Conservation (phyloP, 2,888 invertebrate genomes). For the Caenorhabditis doughertyi region DNA sequence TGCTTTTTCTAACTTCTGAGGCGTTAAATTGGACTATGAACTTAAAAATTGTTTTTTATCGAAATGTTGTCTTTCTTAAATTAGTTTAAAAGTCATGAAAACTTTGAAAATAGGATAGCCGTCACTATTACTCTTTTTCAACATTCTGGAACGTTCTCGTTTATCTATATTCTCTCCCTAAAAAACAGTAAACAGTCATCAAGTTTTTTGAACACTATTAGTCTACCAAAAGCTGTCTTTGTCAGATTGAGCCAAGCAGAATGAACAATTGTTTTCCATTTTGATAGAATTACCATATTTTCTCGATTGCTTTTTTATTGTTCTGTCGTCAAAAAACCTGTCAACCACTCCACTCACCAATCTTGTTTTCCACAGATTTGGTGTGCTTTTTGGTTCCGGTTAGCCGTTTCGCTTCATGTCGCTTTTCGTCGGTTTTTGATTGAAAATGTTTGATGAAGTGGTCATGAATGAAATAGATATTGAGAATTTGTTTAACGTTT, state of each 20-base stretch:
- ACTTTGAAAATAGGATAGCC: too few species aligned
- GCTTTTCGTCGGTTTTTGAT: slow-evolving; percentile 38
- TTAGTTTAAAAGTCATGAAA: too few species aligned
- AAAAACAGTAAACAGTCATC: too few species aligned
- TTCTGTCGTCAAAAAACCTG: slow-evolving; percentile 9
- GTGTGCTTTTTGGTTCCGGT: slow-evolving; percentile 26
- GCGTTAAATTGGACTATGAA: too few species aligned
- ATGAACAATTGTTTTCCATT: slow-evolving; percentile 29
- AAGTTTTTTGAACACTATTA: slow-evolving; percentile 10
- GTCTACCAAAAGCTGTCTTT: slow-evolving; percentile 11
- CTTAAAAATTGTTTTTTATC: too few species aligned
- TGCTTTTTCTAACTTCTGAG: too few species aligned
- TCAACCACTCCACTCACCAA: slow-evolving; percentile 2
- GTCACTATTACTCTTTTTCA: too few species aligned
- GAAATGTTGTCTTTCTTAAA: too few species aligned
- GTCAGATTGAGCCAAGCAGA: slow-evolving; percentile 1
- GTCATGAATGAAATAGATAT: slow-evolving; percentile 61
- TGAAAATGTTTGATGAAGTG: slow-evolving; percentile 59
- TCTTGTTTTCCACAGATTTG: slow-evolving; percentile 33
- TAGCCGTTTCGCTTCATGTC: slow-evolving; percentile 18
- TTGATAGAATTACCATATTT: slow-evolving; percentile 50
- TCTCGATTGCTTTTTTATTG: slow-evolving; percentile 49
- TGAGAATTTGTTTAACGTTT: slow-evolving; percentile 34
- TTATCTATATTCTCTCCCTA: too few species aligned
- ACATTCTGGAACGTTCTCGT: too few species aligned